Conservation (phyloP, 2,797 vertebrate genomes). For the Erithacus rubecula region DNA sequence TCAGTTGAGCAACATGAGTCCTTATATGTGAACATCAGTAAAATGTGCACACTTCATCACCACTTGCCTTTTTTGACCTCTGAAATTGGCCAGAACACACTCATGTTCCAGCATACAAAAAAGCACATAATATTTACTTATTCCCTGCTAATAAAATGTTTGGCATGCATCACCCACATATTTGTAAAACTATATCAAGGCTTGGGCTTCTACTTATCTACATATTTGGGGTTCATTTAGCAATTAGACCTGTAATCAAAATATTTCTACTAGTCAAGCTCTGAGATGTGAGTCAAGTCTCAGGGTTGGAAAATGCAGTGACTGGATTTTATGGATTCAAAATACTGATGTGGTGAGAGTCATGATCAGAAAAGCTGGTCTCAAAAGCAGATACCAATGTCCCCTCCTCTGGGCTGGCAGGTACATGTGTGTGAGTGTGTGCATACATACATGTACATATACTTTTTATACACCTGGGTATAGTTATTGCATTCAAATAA, state of each 20-base stretch:
- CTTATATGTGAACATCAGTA: not conserved
- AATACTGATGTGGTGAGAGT: not conserved
- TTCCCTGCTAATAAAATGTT: not conserved
- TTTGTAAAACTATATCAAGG: not conserved
- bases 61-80: not conserved
- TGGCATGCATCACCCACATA: not conserved
- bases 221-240: not conserved
- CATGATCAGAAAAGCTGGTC: not conserved
- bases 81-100: not conserved
- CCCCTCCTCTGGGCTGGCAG: not conserved
- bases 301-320: not conserved
- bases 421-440: accelerated
- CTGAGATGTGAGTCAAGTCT: not conserved
- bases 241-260: not conserved
- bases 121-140: not conserved
- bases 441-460: no score
- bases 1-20: not conserved
- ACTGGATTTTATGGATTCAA: not conserved
- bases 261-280: not conserved
- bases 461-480: not conserved
- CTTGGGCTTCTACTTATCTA: not conserved
- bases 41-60: not conserved
- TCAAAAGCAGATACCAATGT: not conserved
- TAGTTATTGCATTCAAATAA: not conserved
- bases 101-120: not conserved